phyloP scores from a whole-genome alignment of 2,888 invertebrate species.

The Drosophila kambysellisi region DNA sequence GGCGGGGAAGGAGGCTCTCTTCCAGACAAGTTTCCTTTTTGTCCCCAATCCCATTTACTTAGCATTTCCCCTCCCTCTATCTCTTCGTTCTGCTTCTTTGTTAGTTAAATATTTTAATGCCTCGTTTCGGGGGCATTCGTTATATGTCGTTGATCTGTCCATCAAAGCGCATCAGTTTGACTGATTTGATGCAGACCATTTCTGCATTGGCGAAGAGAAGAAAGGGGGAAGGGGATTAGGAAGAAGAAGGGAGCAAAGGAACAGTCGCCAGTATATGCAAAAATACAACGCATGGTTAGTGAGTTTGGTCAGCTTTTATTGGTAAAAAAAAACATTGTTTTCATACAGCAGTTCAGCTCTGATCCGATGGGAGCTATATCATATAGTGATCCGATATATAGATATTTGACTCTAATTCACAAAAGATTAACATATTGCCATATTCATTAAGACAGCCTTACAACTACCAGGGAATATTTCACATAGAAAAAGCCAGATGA shows the following conservation, averaged over 20 bases:
- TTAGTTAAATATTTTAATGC: constrained; percentile 70
- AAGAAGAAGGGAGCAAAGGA: not conserved
- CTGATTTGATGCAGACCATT: constrained; percentile 70
- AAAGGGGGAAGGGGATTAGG: too few species aligned
- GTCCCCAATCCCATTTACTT: not conserved
- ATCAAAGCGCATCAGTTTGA: constrained; percentile 75
- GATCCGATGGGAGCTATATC: not conserved
- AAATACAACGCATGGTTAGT: not conserved
- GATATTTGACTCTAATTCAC: not conserved
- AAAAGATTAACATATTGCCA: not conserved
- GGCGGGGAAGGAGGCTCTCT: not conserved
- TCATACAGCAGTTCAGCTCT: not conserved
- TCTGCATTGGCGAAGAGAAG: not conserved
- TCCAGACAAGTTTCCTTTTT: constrained; percentile 21
- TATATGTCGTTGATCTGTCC: constrained; percentile 65
- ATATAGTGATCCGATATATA: not conserved
- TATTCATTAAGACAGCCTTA: not conserved
- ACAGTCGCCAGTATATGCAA: not conserved
- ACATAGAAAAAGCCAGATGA: not conserved
- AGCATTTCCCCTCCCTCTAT: not conserved
- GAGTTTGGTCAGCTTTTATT: not conserved
- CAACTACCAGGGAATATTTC: not conserved
- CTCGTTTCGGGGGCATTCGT: constrained; percentile 46
- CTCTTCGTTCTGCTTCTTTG: constrained; percentile 47
- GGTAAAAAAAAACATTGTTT: not conserved